phyloP scores from a whole-genome alignment of 2,113 vertebrate genomes.

The Callocephalon fimbriatum region DNA sequence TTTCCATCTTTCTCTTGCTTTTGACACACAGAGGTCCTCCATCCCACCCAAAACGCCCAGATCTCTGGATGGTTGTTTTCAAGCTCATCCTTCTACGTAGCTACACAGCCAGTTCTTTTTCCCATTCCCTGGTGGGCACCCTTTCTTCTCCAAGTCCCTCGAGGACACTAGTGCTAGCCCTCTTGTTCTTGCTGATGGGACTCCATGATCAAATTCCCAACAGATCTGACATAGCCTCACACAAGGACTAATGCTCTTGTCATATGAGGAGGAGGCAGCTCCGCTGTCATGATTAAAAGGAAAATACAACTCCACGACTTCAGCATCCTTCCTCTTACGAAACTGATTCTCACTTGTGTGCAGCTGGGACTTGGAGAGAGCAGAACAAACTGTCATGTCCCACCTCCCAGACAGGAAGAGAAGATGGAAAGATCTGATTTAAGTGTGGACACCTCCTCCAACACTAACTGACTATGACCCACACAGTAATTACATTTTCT shows the following conservation, averaged over 20 bases:
- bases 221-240: background rate
- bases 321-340: background rate
- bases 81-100: background rate
- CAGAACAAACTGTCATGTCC: background rate
- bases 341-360: accelerated
- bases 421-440: background rate
- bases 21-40: background rate
- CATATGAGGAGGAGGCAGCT: background rate
- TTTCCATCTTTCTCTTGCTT: background rate
- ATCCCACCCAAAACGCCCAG: background rate
- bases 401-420: background rate
- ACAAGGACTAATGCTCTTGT: accelerated
- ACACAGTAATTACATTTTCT: background rate
- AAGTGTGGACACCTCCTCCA: background rate
- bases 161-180: background rate
- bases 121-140: background rate
- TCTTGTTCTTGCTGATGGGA: background rate
- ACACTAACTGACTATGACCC: background rate
- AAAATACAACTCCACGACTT: background rate
- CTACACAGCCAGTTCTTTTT: background rate
- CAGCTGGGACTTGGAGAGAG: background rate
- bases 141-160: background rate
- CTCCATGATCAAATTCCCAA: background rate
- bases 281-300: background rate
- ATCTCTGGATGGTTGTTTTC: background rate